Percentiles rank a stretch among this genome's conserved stretches.
Evolutionary conservation across 2,797 vertebrate genomes (phyloP).

Genomic region (Cynopterus sphinx): DNA sequence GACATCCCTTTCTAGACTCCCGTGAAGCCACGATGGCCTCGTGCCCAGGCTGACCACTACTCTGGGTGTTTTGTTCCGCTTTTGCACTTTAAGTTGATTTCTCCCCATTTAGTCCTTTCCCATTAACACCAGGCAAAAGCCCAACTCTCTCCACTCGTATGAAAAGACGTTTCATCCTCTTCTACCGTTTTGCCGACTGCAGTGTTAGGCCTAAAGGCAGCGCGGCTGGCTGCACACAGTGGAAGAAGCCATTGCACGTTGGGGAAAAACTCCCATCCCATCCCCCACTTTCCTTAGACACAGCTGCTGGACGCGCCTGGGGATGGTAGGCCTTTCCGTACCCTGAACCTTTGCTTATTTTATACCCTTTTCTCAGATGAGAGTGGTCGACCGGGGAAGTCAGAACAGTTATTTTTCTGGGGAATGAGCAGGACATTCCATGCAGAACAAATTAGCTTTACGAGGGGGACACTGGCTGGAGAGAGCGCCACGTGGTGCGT

Average conservation of each 20-base stretch:
- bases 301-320: neutral
- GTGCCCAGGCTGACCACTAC: neutral
- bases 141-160: neutral
- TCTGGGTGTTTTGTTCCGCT: neutral
- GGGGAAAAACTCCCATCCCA: neutral
- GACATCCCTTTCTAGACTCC: neutral
- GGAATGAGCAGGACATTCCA: neutral
- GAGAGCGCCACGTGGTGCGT: neutral
- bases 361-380: neutral
- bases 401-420: neutral
- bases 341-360: neutral
- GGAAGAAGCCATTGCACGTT: conserved; percentile 19
- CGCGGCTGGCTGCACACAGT: neutral
- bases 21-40: neutral
- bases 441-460: neutral
- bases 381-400: neutral
- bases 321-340: too few species aligned
- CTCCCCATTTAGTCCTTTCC: neutral
- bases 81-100: neutral
- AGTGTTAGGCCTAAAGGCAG: conserved; percentile 26
- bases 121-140: neutral
- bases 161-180: conserved; percentile 17
- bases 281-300: neutral
- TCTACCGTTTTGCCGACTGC: neutral
- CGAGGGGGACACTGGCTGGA: neutral